Base-by-base conservation (phyloP, 2,113 vertebrate species). In the Epinephelus cyanopodus region DNA sequence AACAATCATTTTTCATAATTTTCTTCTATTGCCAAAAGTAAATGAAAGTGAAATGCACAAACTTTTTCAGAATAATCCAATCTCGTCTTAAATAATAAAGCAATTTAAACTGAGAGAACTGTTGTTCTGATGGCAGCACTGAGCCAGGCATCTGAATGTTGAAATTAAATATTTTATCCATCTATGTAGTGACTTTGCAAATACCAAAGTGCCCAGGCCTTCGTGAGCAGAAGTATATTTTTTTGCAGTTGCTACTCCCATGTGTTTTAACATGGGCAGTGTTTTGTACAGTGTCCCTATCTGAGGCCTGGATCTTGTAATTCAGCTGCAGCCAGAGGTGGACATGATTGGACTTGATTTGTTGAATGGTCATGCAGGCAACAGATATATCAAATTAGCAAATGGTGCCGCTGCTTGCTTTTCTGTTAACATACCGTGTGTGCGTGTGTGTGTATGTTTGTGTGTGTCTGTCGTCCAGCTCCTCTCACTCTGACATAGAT, bases 291-390 rank as follows among this genome's bases (percentile, higher is more conserved):
- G 39, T 42, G 13, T 39, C 10, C 21, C 27, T 47, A 19, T 72
- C 52, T 54, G 33, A 64, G 33, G 33, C 27, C n/a, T 33, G 21
- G 53, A 67, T 56, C 29, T 77, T 50, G 18, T 69, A 29, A 61
- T 69, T 73, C 21, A 23, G 56, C 50, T 74, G 56, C 64, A 62
- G 7, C 10, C 17, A 77, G 52, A 72, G 23, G 66, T 53, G 58
- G 64, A 57, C 50, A 52, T 71, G 56, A 69, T 65, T 69, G 19
- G 47, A 75, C 58, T 45, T 85, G 72, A 82, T 85, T 77, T 75
- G 56, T 66, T 66, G 58, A 39, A n/a, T 63, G 58, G 33, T 67
- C 81, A 76, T 50, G 19, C 45, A 57, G 33, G 71, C 66, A 74
- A 63, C 79, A 77, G 50, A 67, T 61, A 50, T 48, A 73, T 73